Evolutionary conservation across 2,888 invertebrate species (phyloP).

Genomic region (Neocrepidodera transversa): DNA sequence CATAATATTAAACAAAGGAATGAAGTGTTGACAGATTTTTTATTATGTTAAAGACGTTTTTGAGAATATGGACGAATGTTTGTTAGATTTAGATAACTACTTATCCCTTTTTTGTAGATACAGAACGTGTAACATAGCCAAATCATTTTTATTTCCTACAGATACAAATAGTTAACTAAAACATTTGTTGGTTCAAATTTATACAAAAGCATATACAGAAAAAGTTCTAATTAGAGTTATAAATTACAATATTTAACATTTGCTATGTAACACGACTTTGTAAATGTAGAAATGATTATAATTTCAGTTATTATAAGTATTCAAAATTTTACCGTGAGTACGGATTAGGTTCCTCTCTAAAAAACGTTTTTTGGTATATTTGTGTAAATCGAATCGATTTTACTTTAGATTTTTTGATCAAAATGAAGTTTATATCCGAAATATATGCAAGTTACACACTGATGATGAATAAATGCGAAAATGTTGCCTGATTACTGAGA

Average conservation of each 20-base stretch:
- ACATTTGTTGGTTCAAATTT: no score
- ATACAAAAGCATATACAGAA: no score
- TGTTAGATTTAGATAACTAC: conserved; percentile 48
- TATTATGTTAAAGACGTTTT: conserved; percentile 44
- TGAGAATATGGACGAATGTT: conserved; percentile 50
- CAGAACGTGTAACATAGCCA: conserved; percentile 38
- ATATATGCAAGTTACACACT: conserved; percentile 24
- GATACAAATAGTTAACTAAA: no score
- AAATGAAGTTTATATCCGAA: conserved; percentile 48
- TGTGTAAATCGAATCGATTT: conserved; percentile 51
- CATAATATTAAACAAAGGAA: conserved; percentile 40
- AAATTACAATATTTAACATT: no score
- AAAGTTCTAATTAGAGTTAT: no score
- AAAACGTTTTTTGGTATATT: conserved; percentile 52
- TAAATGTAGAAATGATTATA: conserved; percentile 1
- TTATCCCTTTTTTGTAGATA: conserved; percentile 47
- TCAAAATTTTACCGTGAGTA: conserved; percentile 59
- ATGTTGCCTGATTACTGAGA: conserved; percentile 40
- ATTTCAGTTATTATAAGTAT: conserved; percentile 46
- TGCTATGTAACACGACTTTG: background rate
- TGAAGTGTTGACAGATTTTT: conserved; percentile 41
- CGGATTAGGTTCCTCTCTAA: conserved; percentile 61
- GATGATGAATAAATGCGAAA: conserved; percentile 31
- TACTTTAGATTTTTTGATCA: conserved; percentile 49
- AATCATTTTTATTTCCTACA: no score